Evolutionary conservation across 2,113 vertebrate species (phyloP).

Genomic region (Herpetotheres cachinnans): DNA sequence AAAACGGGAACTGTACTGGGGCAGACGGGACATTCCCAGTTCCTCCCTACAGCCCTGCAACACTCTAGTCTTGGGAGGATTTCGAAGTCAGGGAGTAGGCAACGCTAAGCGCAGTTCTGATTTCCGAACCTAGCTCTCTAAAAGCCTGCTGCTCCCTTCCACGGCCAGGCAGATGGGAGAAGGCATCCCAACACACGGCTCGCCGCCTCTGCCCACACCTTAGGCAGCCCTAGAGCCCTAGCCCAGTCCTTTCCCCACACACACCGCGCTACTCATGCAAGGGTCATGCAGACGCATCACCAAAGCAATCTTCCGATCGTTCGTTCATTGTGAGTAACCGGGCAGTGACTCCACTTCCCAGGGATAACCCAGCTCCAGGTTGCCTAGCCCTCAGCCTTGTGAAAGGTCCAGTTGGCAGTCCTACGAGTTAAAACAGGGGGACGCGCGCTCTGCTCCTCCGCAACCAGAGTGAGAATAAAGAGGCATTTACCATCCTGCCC

Average conservation of each 20-base stretch:
- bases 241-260: neutral
- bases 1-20: neutral
- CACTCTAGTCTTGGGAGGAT: neutral
- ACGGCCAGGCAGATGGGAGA: neutral
- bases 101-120: neutral
- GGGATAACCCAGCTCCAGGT: neutral
- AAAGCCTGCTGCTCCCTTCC: neutral
- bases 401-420: neutral
- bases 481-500: slow-evolving; percentile 92
- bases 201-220: neutral
- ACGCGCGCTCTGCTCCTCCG: neutral
- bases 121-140: neutral
- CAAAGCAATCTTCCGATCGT: neutral
- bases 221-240: neutral
- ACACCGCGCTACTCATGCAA: slow-evolving; percentile 8
- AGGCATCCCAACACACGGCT: accelerated
- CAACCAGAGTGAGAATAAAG: slow-evolving; percentile 31
- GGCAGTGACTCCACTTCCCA: neutral
- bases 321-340: slow-evolving; percentile 39
- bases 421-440: neutral
- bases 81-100: neutral
- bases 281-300: neutral
- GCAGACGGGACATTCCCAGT: neutral
- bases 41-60: neutral
- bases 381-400: neutral